Evolutionary conservation across 2,888 invertebrate species (phyloP).

Genomic region (Chaitophorus viminalis): DNA sequence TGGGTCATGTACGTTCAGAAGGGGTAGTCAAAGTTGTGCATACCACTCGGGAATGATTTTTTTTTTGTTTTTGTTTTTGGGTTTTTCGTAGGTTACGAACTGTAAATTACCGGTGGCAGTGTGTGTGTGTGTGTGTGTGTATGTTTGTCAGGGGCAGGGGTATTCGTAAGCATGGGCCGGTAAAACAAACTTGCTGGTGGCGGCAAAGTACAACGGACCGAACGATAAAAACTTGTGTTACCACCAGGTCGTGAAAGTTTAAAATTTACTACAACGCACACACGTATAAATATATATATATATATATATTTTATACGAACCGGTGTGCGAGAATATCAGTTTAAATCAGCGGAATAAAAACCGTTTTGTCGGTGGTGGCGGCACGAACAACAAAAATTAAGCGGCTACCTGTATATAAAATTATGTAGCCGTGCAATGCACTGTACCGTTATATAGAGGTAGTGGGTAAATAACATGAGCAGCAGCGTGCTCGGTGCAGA

Average conservation of each 20-base stretch:
- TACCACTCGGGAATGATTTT: neutral
- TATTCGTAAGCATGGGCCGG: neutral
- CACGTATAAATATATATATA: neutral
- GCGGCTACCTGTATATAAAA: neutral
- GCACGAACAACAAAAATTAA: neutral
- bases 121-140: too few relatives aligned
- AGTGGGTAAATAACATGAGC: too few relatives aligned
- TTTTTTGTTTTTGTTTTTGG: neutral
- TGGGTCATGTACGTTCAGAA: slow-evolving; percentile 64
- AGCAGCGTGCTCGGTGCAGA: neutral
- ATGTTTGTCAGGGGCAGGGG: too few relatives aligned
- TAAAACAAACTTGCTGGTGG: slow-evolving; percentile 69
- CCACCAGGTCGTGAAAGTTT: slow-evolving; percentile 43
- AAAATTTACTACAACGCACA: slow-evolving; percentile 37
- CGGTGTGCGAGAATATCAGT: neutral
- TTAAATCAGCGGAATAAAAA: slow-evolving; percentile 22
- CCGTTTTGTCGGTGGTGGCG: neutral
- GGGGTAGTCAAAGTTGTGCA: neutral
- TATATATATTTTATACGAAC: neutral
- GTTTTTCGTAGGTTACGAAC: slow-evolving; percentile 63
- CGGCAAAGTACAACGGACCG: slow-evolving; percentile 67
- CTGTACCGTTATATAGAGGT: too few relatives aligned
- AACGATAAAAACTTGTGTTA: slow-evolving; percentile 53
- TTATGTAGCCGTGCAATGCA: too few relatives aligned
- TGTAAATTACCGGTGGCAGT: neutral